phyloP scores from a whole-genome alignment of 2,113 vertebrate genomes.

The Centropristis striata region DNA sequence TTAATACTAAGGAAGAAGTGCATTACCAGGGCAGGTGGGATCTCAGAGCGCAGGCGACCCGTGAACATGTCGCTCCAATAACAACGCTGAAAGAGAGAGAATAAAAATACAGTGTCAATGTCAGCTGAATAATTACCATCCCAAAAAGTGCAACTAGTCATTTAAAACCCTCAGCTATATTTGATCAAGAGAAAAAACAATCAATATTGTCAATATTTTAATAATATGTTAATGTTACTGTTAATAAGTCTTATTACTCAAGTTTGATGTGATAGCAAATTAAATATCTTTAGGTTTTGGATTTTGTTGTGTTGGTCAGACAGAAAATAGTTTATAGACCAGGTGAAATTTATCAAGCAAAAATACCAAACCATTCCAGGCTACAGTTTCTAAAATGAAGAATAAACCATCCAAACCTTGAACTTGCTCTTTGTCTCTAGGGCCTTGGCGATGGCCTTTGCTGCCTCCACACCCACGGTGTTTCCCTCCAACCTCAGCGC shows the following conservation, averaged over 20 bases:
- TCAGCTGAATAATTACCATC: background rate
- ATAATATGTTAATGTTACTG: too few relatives aligned
- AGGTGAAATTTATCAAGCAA: background rate
- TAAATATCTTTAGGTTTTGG: background rate
- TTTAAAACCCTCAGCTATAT: too few relatives aligned
- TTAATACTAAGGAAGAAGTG: background rate
- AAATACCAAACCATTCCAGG: background rate
- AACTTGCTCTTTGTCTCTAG: slow-evolving; percentile 92
- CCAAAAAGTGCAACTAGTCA: too few relatives aligned
- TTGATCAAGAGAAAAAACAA: too few relatives aligned
- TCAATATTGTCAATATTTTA: too few relatives aligned
- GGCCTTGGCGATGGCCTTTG: slow-evolving; percentile 93
- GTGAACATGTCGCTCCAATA: slow-evolving; percentile 99
- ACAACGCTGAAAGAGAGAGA: slow-evolving; percentile 86
- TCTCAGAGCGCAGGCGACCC: slow-evolving; percentile 94
- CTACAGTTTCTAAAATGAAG: too few relatives aligned
- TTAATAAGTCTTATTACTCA: background rate
- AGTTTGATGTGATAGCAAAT: background rate
- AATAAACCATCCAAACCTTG: slow-evolving; percentile 85
- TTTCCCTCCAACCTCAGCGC: slow-evolving; percentile 96
- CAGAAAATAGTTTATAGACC: background rate
- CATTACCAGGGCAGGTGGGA: slow-evolving; percentile 95
- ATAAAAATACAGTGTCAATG: background rate
- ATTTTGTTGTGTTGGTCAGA: background rate
- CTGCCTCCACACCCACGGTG: slow-evolving; percentile 95